Evolutionary conservation across 2,797 vertebrate species (phyloP).

Genomic region (Myripristis jacobus): DNA sequence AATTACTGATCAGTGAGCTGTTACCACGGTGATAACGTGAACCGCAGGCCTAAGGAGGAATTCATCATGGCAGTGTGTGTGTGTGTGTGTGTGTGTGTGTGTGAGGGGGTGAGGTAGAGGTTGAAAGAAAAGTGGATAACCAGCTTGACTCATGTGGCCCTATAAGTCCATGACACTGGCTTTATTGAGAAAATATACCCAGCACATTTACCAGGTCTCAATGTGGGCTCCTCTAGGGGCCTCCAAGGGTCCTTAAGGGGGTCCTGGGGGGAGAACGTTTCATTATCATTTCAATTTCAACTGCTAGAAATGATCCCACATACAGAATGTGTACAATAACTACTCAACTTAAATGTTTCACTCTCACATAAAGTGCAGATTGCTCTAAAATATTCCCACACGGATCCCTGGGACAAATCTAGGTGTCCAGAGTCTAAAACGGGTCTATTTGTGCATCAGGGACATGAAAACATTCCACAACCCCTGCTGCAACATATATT

Average conservation of each 20-base stretch:
- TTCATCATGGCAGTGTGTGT: slow-evolving; percentile 51
- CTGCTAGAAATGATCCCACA: background rate
- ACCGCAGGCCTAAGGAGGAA: slow-evolving; percentile 80
- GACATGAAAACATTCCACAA: too few relatives aligned
- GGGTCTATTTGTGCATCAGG: too few relatives aligned
- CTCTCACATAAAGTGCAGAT: background rate
- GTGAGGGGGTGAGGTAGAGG: background rate
- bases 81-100: too few relatives aligned
- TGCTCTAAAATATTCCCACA: too few relatives aligned
- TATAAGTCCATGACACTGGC: slow-evolving; percentile 49
- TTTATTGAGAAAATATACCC: slow-evolving; percentile 49
- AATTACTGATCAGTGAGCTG: slow-evolving; percentile 91
- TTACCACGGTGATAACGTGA: slow-evolving; percentile 85
- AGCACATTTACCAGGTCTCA: too few relatives aligned
- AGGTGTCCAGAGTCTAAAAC: too few relatives aligned
- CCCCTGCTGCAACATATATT: too few relatives aligned
- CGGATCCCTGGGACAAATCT: too few relatives aligned
- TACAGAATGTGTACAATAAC: background rate
- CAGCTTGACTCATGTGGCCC: slow-evolving; percentile 35
- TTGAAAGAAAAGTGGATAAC: slow-evolving; percentile 46
- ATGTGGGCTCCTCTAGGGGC: background rate
- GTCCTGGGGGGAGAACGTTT: slow-evolving; percentile 8
- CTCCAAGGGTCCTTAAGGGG: background rate
- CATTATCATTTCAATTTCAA: slow-evolving; percentile 9
- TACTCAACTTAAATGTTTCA: background rate